Evolutionary conservation across 2,888 invertebrate genomes (phyloP).

Genomic region (Ptychoptera albimana): DNA sequence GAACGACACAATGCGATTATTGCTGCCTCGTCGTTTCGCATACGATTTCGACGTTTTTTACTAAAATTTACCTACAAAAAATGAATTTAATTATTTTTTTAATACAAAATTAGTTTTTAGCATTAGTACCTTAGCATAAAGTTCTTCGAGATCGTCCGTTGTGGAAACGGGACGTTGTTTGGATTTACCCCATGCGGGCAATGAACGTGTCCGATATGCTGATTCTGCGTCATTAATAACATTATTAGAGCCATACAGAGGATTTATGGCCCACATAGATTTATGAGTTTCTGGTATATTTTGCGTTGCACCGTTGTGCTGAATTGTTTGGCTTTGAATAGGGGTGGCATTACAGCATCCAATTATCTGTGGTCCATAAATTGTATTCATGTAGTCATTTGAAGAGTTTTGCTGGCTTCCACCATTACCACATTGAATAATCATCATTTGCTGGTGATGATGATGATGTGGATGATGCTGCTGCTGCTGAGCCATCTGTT

Average conservation of each 20-base stretch:
- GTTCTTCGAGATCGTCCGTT: conserved; percentile 49
- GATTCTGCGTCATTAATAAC: conserved; percentile 13
- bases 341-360: neutral
- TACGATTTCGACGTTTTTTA: conserved; percentile 63
- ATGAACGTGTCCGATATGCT: conserved; percentile 42
- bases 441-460: conserved; percentile 1
- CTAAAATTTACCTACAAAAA: conserved; percentile 49
- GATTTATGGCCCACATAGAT: conserved; percentile 15
- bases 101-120: neutral
- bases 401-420: neutral
- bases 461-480: neutral
- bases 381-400: neutral
- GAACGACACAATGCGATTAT: conserved; percentile 63
- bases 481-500: neutral
- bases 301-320: conserved; percentile 9
- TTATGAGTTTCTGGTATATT: conserved; percentile 14
- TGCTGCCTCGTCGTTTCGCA: conserved; percentile 68
- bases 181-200: conserved; percentile 50
- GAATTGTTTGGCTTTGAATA: conserved; percentile 5
- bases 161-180: conserved; percentile 51
- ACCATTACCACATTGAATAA: conserved; percentile 1
- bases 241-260: conserved; percentile 42
- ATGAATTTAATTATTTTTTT: conserved; percentile 1
- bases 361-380: neutral
- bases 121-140: conserved; percentile 46